Base-by-base conservation (phyloP, 2,113 vertebrate species). In the Sorex araneus region DNA sequence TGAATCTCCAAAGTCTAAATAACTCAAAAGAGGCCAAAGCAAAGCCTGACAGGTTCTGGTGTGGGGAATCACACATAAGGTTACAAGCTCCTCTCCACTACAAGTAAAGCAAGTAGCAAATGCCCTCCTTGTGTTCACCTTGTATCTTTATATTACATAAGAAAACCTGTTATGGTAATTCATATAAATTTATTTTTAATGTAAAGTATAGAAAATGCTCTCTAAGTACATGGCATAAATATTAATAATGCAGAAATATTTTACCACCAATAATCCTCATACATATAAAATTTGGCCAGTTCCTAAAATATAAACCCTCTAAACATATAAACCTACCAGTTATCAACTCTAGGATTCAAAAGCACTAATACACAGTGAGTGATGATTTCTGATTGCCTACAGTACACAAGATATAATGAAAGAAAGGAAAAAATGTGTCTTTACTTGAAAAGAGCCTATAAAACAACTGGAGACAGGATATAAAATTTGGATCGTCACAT, bases 1-100 rank as follows among this genome's bases (percentile, higher is more conserved):
- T 8, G 1, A 32, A 1, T 6, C n/a, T 60, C 18, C 5, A 40
- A 11, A 12, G 0, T 11, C 34, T 0, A 0, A 4, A 21, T 27
- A 54, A 3, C 1, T 18, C 10, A n/a, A 6, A 45, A 1, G 5
- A 54, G 18, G 4, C 9, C 12, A 6, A 1, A 25, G 8, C 12
- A 40, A 9, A 21, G 36, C 28, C 11, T 13, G 9, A 6, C n/a
- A 27, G 36, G 25, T 40, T 86, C 34, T 16, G 5, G 45, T 13
- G 27, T 9, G 21, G 0, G 6, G 23, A 34, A 21, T 60, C 15
- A 47, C 30, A 25, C 3, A 45, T 12, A 74, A 8, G 25, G 4
- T 71, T 18, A 34, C 2, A 8, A 70, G 73, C 34, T 36, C 34
- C 8, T 13, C 10, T 69, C 64, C 54, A 16, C 12, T 27, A 9